Evolutionary conservation across 2,797 vertebrate species (phyloP).

Genomic region (Manis pentadactyla): DNA sequence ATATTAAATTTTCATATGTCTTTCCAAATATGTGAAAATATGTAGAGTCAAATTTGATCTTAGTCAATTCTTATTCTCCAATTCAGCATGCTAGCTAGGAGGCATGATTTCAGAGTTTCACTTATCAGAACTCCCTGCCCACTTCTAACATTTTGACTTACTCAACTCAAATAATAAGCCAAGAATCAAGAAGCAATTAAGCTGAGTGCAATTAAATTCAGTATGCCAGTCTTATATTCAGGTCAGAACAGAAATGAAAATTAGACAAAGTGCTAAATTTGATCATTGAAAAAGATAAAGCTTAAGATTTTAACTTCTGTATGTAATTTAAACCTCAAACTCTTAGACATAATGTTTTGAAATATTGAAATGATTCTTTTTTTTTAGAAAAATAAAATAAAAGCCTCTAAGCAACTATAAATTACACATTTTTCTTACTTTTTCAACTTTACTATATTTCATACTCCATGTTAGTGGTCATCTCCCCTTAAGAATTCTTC

Average conservation of each 20-base stretch:
- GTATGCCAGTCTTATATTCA: constrained; percentile 58
- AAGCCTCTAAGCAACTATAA: constrained; percentile 32
- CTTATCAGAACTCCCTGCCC: constrained; percentile 52
- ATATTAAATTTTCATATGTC: neutral
- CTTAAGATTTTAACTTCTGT: constrained; percentile 50
- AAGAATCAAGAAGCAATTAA: constrained; percentile 65
- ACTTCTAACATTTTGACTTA: constrained; percentile 76
- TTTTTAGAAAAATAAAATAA: constrained; percentile 66
- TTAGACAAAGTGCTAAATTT: constrained; percentile 72
- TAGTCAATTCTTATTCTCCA: neutral
- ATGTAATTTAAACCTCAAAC: constrained; percentile 63
- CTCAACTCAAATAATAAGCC: constrained; percentile 70
- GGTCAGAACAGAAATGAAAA: constrained; percentile 71
- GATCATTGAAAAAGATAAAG: constrained; percentile 63
- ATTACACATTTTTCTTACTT: constrained; percentile 50
- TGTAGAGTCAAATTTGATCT: neutral
- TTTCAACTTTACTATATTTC: neutral
- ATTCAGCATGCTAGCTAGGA: neutral
- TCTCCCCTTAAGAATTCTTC: neutral
- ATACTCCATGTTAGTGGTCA: neutral
- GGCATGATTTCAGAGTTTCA: constrained; percentile 32
- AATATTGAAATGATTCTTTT: constrained; percentile 64
- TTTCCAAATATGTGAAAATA: constrained; percentile 60
- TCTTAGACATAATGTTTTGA: constrained; percentile 71
- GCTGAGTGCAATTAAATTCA: constrained; percentile 55